Percentiles rank a stretch among this genome's conserved stretches.
phyloP scores from a whole-genome alignment of 35 echinoderm and acorn worm species.

The Lytechinus variegatus region DNA sequence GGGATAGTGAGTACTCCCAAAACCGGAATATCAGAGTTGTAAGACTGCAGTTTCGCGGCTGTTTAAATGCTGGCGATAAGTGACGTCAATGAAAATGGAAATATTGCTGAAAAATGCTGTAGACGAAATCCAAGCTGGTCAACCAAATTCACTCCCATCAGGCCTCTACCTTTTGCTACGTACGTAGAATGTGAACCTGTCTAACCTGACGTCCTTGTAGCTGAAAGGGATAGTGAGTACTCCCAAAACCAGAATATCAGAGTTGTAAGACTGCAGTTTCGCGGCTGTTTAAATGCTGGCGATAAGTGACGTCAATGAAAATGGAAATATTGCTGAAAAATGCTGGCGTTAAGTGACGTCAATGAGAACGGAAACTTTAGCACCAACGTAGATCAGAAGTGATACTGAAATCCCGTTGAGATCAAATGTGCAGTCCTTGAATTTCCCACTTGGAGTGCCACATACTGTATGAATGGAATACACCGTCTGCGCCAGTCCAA shows the following conservation, averaged over 20 bases:
- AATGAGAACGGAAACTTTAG: not conserved
- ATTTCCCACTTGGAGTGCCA: no score
- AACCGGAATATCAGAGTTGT: not conserved
- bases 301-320: not conserved
- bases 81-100: not conserved
- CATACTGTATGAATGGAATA: no score
- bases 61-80: not conserved
- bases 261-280: not conserved
- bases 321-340: not conserved
- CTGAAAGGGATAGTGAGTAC: not conserved
- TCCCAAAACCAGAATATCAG: not conserved
- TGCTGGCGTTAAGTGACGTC: not conserved
- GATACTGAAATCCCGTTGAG: no score
- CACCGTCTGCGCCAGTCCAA: no score
- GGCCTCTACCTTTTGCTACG: not conserved
- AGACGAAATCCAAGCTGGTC: not conserved
- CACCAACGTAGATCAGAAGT: not conserved
- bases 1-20: not conserved
- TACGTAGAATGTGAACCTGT: not conserved
- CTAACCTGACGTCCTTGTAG: not conserved
- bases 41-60: not conserved
- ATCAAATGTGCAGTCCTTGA: no score
- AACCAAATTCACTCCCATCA: not conserved
- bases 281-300: not conserved
- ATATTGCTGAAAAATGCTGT: no score